Percentiles rank a stretch among this genome's conserved stretches.
Evolutionary conservation across 37 sponge, comb jelly and placozoan genomes (phyloP).

Genomic region (Beroe forskalii): DNA sequence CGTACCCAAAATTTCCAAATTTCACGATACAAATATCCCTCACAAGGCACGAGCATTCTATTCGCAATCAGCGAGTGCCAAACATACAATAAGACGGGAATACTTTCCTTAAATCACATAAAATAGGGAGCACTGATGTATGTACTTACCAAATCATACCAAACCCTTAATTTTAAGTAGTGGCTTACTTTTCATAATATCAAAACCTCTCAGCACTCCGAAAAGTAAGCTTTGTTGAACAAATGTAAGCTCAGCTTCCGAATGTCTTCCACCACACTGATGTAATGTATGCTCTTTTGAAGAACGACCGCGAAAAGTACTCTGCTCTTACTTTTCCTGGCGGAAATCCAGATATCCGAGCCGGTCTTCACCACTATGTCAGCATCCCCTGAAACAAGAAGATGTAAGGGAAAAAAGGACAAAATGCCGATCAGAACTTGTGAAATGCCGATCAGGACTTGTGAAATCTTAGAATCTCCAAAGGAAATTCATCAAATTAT

Average conservation of each 20-base stretch:
- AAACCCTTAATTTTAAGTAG: no score
- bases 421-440: no score
- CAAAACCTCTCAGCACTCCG: not conserved
- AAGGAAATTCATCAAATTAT: no score
- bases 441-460: no score
- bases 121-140: not conserved
- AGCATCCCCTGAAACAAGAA: not conserved
- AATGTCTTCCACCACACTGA: slow-evolving; percentile 26
- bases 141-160: no score
- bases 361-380: slow-evolving; percentile 18
- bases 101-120: not conserved
- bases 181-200: no score
- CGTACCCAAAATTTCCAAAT: no score
- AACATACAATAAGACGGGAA: no score
- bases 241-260: not conserved
- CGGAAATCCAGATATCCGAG: slow-evolving; percentile 48
- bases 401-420: no score
- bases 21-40: not conserved
- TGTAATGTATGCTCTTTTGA: slow-evolving; percentile 31
- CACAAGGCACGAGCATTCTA: not conserved
- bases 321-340: slow-evolving; percentile 45
- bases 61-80: no score
- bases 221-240: slow-evolving; percentile 35
- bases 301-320: slow-evolving; percentile 12
- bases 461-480: no score